phyloP scores from a whole-genome alignment of 1,140 invertebrate species.

The Penaeus chinensis region DNA sequence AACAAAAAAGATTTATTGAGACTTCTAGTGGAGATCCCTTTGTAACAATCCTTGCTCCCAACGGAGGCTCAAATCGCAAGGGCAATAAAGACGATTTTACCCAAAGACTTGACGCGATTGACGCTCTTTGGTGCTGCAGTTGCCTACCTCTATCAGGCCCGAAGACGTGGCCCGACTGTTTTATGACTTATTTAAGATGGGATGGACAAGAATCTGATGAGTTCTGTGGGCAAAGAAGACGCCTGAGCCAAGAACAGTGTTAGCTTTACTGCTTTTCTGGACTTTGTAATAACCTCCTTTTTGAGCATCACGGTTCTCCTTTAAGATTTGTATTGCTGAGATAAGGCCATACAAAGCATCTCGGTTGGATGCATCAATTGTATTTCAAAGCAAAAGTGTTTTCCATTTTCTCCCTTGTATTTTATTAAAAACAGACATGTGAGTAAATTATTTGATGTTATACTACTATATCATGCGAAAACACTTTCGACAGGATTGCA shows the following conservation, averaged over 20 bases:
- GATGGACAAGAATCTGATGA: conserved; percentile 60
- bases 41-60: conserved; percentile 33
- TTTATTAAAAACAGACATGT: no score
- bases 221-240: conserved; percentile 54
- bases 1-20: conserved; percentile 59
- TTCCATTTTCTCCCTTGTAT: no score
- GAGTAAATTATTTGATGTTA: no score
- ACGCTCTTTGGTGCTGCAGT: conserved; percentile 40
- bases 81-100: conserved; percentile 34
- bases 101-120: conserved; percentile 16
- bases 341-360: no score
- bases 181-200: conserved; percentile 61
- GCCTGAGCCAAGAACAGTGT: conserved; percentile 24
- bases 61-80: conserved; percentile 21
- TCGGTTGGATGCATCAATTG: no score
- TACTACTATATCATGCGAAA: no score
- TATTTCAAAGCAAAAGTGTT: no score
- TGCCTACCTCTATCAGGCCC: conserved; percentile 46
- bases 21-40: conserved; percentile 57
- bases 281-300: no score
- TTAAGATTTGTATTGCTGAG: no score
- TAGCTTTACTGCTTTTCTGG: background rate
- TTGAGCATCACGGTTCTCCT: no score
- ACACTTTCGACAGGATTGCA: no score
- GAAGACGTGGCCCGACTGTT: conserved; percentile 58